A percentile compares a stretch with the other conserved stretches of the same genome.
These are phyloP conservation scores for Drosophila busckii DNA, from an alignment of 1,140 invertebrate genomes.

Conservation along the genomic window DNA sequence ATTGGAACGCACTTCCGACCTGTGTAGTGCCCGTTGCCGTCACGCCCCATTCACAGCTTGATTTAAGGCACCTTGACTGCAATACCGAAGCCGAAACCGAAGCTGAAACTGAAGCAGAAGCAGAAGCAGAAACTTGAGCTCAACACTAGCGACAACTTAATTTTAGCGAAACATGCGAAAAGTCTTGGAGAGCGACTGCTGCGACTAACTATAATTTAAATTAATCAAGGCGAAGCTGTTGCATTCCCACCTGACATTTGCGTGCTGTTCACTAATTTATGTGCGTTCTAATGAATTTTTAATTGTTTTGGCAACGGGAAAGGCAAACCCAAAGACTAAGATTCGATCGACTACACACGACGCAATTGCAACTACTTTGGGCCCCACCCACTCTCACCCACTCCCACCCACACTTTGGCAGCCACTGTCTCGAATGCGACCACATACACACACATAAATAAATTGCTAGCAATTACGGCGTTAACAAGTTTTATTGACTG, in stretches of 20 bases:
- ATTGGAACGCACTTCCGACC: conserved; percentile 55
- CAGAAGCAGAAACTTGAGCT: conserved; percentile 25
- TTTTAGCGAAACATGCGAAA: conserved; percentile 54
- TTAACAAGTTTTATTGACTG: conserved; percentile 77
- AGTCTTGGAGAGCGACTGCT: conserved; percentile 2
- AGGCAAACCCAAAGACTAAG: conserved; percentile 33
- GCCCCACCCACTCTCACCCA: conserved; percentile 1
- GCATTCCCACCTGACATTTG: conserved; percentile 28
- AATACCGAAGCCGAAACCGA: too few relatives aligned
- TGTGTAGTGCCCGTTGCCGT: conserved; percentile 21
- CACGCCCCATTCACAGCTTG: conserved; percentile 25
- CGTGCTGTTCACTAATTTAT: conserved; percentile 52
- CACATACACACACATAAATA: conserved; percentile 56
- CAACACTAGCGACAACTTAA: conserved; percentile 71
- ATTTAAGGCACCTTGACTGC: not conserved
- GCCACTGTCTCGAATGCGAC: conserved; percentile 11
- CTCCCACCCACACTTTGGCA: conserved; percentile 3
- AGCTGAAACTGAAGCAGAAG: too few relatives aligned
- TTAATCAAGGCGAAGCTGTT: conserved; percentile 49
- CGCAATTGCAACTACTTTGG: conserved; percentile 42
- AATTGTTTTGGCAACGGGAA: conserved; percentile 55
- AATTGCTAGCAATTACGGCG: conserved; percentile 73
- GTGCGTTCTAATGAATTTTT: conserved; percentile 69
- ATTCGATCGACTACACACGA: conserved; percentile 45
- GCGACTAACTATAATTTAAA: conserved; percentile 57